Base-by-base conservation (phyloP, 2,113 vertebrate genomes). In the Maccullochella peelii region DNA sequence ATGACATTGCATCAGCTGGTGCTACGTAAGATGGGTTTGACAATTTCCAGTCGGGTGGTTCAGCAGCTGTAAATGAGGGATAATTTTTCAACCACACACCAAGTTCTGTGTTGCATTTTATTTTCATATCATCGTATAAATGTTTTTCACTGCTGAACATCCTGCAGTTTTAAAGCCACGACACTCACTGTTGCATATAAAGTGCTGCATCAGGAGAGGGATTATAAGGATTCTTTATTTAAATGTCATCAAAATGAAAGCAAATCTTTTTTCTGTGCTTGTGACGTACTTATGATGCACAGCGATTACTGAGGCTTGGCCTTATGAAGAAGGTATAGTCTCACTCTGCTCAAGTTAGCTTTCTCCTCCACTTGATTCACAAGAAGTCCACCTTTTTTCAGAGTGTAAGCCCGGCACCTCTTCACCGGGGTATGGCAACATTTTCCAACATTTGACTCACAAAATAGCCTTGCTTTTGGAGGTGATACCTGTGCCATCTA, bases 371-470 rank as follows among this genome's bases (percentile, higher is more conserved):
- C 49, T 69, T 76, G 40, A 86, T 74, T 55, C 63, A 36, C 66
- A 20, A 30, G 77, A 80, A 52, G 20, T 54, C 83, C 73, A 74
- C 5, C 67, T 42, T 77, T 77, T 54, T 36, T 68, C 52, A 62
- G 20, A 85, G 42, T 77, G 80, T 79, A 86, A 83, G 71, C 77
- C 47, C 68, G 80, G 81, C 77, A 86, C 18, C 18, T 83, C 40
- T 77, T 84, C 73, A 83, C 20, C 54, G 62, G 30, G 27, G 40
- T 65, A 74, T 59, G 61, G 77, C 66, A 83, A 63, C 70, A 88
- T 77, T 88, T 77, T 70, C 66, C 80, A 63, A 52, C 70, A 86
- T 90, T 79, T 90, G 79, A 88, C 82, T 91, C 73, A 82, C 82
- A 91, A 91, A 83, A 75, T 58, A 77, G 81, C 66, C 61, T 61